Base-by-base conservation (phyloP, 2,113 vertebrate species). In the Vanacampus margaritifer region DNA sequence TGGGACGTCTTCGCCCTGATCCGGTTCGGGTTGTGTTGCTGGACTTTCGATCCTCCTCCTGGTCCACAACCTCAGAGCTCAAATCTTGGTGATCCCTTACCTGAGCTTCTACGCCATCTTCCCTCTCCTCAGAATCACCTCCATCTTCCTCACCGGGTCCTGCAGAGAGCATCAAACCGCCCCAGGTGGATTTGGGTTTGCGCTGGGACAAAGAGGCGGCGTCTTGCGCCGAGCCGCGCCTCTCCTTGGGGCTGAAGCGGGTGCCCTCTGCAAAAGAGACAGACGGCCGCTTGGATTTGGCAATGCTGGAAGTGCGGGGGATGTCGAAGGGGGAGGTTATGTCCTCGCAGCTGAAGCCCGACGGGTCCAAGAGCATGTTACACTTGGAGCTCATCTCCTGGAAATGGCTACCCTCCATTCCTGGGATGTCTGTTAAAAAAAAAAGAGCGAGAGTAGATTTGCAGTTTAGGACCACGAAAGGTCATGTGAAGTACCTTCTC, bases 191-290 rank as follows among this genome's bases (percentile, higher is more conserved):
- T 79, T 95, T 96, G 35, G 93, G 81, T 83, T 97, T 98, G 64
- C 88, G 88, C 3, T 53, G 35, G 0, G 80, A 21, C 0, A 87
- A 80, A 64, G 87, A 85, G 23, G 86, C 74, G 1, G 86, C 82
- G 39, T 98, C 94, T 5, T 89, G 89, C 62, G 76, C 79, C 0
- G 93, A 93, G 62, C 91, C 89, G 8, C 83, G 85, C 24, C 82
- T 69, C 65, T 90, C 91, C 71, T 93, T 94, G 0, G 92, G 81
- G 35, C 82, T 90, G 56, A 99, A 98, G 73, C 94, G 95, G 0
- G 97, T 99, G 14, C 96, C 97, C 82, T 99, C 96, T 0, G 97
- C 96, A 16, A 99, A 99, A 39, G 96, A 98, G 57, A 99, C 96
- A 0, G 97, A 97, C 0, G 97, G 97, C 0, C 96, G 84, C 86